Conservation (phyloP, 2,113 vertebrate genomes). For the Rhynchopsitta pachyrhyncha region DNA sequence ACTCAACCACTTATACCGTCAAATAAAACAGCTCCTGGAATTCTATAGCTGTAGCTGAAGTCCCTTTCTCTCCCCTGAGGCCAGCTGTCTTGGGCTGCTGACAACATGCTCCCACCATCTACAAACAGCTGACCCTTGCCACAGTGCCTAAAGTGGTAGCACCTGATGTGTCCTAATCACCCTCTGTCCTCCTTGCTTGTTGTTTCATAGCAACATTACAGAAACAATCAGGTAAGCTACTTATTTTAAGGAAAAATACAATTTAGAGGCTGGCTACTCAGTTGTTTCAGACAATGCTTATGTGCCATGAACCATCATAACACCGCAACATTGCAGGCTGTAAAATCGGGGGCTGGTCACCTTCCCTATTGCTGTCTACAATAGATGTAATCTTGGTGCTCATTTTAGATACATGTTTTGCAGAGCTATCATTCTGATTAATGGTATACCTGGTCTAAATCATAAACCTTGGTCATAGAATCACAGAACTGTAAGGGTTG, state of each 20-base stretch:
- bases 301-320: background rate
- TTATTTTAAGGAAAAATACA: background rate
- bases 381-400: background rate
- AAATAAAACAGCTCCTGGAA: background rate
- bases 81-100: background rate
- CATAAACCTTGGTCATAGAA: background rate
- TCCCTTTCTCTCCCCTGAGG: background rate
- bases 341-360: background rate
- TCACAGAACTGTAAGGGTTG: background rate
- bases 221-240: background rate
- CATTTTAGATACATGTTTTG: background rate
- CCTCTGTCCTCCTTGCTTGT: background rate
- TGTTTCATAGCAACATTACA: background rate
- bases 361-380: background rate
- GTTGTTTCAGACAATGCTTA: background rate
- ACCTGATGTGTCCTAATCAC: background rate
- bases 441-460: background rate
- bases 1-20: background rate
- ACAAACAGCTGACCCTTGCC: background rate
- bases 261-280: background rate
- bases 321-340: accelerated
- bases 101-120: background rate
- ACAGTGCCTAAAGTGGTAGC: background rate
- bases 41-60: background rate
- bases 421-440: background rate